These are phyloP conservation scores for Hirtodrosophila histrioides DNA, from an alignment of 2,888 invertebrate genomes.

Conservation along the genomic window DNA sequence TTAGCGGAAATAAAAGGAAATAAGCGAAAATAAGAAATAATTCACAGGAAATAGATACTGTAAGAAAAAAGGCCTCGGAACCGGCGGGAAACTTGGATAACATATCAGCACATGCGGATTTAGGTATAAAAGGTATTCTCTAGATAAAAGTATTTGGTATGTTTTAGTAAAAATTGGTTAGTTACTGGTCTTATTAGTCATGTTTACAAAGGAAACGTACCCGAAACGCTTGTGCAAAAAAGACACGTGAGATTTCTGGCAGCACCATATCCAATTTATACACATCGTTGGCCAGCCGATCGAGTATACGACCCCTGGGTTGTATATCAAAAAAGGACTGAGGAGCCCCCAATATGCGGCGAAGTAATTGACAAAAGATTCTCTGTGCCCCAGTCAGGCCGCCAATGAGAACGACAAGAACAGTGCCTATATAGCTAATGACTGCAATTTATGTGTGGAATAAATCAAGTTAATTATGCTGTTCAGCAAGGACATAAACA, in stretches of 20 bases:
- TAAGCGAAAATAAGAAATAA: too few species aligned
- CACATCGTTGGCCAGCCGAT: conserved; percentile 87
- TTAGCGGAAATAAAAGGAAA: too few species aligned
- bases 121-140: too few species aligned
- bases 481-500: conserved; percentile 12
- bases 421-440: conserved; percentile 72
- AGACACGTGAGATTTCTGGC: conserved; percentile 79
- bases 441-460: conserved; percentile 56
- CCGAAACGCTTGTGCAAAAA: conserved; percentile 72
- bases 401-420: conserved; percentile 84
- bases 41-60: too few species aligned
- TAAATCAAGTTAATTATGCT: background rate
- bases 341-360: conserved; percentile 85
- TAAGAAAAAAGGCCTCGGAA: too few species aligned
- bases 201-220: conserved; percentile 72
- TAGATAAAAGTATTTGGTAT: too few species aligned
- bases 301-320: conserved; percentile 87
- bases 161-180: conserved; percentile 36
- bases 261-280: conserved; percentile 86
- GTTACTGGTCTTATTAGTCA: conserved; percentile 46
- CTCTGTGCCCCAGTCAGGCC: conserved; percentile 84
- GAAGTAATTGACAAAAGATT: conserved; percentile 85
- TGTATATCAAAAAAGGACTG: conserved; percentile 87
- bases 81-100: too few species aligned
- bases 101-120: too few species aligned